Evolutionary conservation across 2,888 invertebrate species (phyloP).

Genomic region (Scrobipalpa costella): DNA sequence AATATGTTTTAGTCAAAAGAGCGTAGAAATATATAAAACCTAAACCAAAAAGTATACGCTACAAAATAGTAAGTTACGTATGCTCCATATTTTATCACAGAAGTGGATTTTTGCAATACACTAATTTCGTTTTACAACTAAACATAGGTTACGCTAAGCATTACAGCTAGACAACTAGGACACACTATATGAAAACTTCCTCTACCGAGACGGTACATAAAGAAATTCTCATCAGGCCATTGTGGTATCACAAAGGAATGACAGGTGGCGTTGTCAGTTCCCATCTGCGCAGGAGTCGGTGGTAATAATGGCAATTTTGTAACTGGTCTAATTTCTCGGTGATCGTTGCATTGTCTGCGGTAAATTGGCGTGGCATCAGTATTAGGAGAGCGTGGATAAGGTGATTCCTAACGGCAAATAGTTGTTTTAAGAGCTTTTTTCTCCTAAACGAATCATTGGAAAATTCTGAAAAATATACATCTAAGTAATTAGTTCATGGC

Average conservation of each 20-base stretch:
- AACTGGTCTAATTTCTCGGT: constrained; percentile 33
- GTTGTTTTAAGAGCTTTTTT: no score
- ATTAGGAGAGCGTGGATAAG: constrained; percentile 1
- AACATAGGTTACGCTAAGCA: background rate
- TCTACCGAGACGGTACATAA: constrained; percentile 33
- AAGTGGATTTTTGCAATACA: background rate
- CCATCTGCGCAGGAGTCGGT: constrained; percentile 36
- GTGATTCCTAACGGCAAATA: no score
- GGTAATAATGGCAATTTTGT: constrained; percentile 47
- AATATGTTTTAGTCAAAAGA: no score
- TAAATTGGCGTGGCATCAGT: constrained; percentile 20
- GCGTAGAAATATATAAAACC: no score
- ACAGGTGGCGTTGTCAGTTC: constrained; percentile 57
- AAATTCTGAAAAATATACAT: no score
- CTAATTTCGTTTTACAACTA: background rate
- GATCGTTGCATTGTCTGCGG: constrained; percentile 11
- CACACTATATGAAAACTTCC: constrained; percentile 13
- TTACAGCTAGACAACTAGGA: background rate
- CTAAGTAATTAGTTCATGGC: no score
- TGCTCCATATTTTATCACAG: no score
- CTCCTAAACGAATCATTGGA: no score
- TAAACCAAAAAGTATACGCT: no score
- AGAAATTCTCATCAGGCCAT: constrained; percentile 46
- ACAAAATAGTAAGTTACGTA: no score
- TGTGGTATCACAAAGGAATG: constrained; percentile 68